phyloP scores from a whole-genome alignment of 2,888 invertebrate genomes.

The Clostera curtula region DNA sequence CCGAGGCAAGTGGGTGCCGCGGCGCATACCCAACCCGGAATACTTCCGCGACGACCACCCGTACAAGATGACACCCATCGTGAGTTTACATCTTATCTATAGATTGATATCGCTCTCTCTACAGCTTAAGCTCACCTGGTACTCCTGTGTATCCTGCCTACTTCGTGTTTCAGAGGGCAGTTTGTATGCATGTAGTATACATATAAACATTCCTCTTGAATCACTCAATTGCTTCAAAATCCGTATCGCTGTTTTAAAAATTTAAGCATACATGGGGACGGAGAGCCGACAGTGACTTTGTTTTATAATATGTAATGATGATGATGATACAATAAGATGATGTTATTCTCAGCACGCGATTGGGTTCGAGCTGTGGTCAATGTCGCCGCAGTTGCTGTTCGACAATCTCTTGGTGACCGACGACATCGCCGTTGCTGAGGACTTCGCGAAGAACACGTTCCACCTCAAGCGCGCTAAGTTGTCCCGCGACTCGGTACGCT shows the following conservation, averaged over 20 bases:
- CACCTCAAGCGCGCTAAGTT: slow-evolving; percentile 87
- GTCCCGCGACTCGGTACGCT: slow-evolving; percentile 85
- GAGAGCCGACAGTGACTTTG: too few species aligned
- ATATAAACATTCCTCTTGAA: too few species aligned
- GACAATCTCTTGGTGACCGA: slow-evolving; percentile 97
- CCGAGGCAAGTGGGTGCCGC: slow-evolving; percentile 95
- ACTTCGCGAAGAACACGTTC: slow-evolving; percentile 90
- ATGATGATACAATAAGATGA: too few species aligned
- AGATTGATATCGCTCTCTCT: neutral
- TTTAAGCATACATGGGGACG: too few species aligned
- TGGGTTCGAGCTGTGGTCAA: slow-evolving; percentile 98
- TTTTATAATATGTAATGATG: too few species aligned
- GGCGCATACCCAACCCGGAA: slow-evolving; percentile 91
- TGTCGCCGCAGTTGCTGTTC: slow-evolving; percentile 95
- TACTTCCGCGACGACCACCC: slow-evolving; percentile 94
- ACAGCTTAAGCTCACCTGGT: too few species aligned
- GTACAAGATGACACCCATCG: slow-evolving; percentile 92
- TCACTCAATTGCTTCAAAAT: too few species aligned
- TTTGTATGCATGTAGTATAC: too few species aligned
- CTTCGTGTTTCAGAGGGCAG: too few species aligned
- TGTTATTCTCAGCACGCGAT: slow-evolving; percentile 83
- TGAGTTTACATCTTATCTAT: slow-evolving; percentile 69
- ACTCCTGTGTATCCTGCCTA: too few species aligned
- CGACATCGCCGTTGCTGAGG: slow-evolving; percentile 81
- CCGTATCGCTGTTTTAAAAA: too few species aligned